Evolutionary conservation across 2,113 vertebrate genomes (phyloP), one percentile per base, ranked within the genome.

Genomic region (Epinephelus lanceolatus): DNA sequence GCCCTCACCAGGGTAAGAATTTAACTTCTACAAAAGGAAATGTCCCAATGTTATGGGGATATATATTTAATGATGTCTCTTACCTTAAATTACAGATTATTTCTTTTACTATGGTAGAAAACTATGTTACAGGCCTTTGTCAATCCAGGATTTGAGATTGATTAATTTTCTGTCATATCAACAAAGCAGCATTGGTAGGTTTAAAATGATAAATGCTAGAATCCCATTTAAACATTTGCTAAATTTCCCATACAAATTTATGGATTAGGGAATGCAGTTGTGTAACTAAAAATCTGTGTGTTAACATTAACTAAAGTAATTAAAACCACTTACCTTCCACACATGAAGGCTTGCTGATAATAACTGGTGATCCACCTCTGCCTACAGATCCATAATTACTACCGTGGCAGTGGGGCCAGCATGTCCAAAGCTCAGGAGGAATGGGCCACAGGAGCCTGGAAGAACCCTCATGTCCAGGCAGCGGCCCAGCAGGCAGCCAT

Each of bases 351-450:
- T 51, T 74, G 17, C 52, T 69, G 51, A 52, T 33, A 33, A 75
- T 62, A 21, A 55, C 59, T 63, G 60, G 49, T 60, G 1, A 66
- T 45, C 37, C 25, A 12, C 18, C 23, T 6, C 51, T 72, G 8
- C 18, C 15, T 27, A 5, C 78, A 99, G 98, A 97, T 99, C 83
- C 98, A 99, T 88, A 99, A 98, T 71, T 98, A 97, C 80, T 99
- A 99, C 94, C 96, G 98, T n/a, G 98, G 98, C 57, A 97, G 96
- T 0, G 98, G 97, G 0, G 97, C 95, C 14, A 99, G 98, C 89
- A 96, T 99, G 96, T 96, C 97, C 94, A 99, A 98, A 93, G 98
- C 98, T 1, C 98, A 99, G 92, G 98, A 99, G 81, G 98, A 99
- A 87, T 99, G 98, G 98, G 86, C 97, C 81, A 97, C 97, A 0